Conservation (phyloP, 2,888 invertebrate genomes). For the Apamea epomidion region DNA sequence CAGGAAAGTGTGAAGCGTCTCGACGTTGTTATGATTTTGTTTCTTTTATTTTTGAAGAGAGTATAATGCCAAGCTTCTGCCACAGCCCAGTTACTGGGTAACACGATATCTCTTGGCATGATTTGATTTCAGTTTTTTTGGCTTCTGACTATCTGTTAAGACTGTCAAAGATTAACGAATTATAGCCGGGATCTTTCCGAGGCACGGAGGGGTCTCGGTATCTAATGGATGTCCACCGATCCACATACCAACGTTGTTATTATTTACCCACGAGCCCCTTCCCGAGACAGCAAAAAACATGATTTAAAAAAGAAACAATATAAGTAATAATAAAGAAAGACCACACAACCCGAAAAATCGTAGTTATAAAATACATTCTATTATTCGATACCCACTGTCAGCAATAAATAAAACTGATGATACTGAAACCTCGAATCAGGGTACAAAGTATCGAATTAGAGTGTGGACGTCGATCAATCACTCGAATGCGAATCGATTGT, state of each 20-base stretch:
- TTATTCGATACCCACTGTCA: slow-evolving; percentile 10
- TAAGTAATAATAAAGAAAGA: background rate
- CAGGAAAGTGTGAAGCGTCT: background rate
- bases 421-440: slow-evolving; percentile 32
- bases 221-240: background rate
- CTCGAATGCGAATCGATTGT: slow-evolving; percentile 36
- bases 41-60: background rate
- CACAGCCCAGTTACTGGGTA: background rate
- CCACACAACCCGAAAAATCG: background rate
- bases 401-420: slow-evolving; percentile 42
- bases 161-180: background rate
- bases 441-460: slow-evolving; percentile 38
- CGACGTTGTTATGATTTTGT: background rate
- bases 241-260: background rate
- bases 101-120: background rate
- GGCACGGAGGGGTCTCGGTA: background rate
- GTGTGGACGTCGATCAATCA: slow-evolving; percentile 50
- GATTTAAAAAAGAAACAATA: background rate
- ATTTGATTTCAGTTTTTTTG: background rate
- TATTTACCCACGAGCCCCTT: background rate
- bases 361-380: slow-evolving; percentile 12
- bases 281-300: background rate
- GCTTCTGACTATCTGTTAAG: background rate
- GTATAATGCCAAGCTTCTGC: no score
- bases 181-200: background rate